Evolutionary conservation across 2,888 invertebrate species (phyloP).

Genomic region (Neoaliturus tenellus): DNA sequence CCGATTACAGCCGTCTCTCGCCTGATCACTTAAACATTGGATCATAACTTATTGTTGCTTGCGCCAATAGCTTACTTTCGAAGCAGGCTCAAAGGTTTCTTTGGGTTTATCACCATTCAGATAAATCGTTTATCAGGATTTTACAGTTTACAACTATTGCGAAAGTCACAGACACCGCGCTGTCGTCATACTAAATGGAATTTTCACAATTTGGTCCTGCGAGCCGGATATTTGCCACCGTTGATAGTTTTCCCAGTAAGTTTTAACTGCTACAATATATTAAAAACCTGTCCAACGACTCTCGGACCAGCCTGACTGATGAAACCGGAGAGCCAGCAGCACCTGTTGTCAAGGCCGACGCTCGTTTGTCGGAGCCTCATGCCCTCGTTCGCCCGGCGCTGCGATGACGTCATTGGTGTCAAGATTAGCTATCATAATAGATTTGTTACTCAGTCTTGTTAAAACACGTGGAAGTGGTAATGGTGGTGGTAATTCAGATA

Average conservation of each 20-base stretch:
- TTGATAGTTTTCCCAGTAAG: background rate
- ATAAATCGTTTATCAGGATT: too few species aligned
- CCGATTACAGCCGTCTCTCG: too few species aligned
- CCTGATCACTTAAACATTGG: too few species aligned
- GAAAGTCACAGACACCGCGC: too few species aligned
- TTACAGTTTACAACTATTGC: too few species aligned
- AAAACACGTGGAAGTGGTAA: constrained; percentile 18
- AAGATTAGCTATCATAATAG: constrained; percentile 3
- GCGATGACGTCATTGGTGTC: constrained; percentile 17
- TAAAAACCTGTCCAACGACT: background rate
- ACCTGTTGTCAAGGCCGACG: constrained; percentile 22
- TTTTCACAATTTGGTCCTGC: background rate
- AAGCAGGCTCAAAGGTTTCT: too few species aligned
- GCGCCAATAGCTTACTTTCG: too few species aligned
- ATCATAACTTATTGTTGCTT: too few species aligned
- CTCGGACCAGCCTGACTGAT: background rate
- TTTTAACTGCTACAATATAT: background rate
- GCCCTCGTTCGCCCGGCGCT: background rate
- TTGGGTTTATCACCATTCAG: too few species aligned
- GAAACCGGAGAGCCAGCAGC: background rate
- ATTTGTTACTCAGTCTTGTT: constrained; percentile 11
- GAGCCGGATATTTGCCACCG: background rate
- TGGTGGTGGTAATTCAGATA: too few species aligned
- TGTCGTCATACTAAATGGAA: too few species aligned
- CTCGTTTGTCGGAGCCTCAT: background rate